phyloP scores from a whole-genome alignment of 2,888 invertebrate genomes.

The Eulithis prunata region DNA sequence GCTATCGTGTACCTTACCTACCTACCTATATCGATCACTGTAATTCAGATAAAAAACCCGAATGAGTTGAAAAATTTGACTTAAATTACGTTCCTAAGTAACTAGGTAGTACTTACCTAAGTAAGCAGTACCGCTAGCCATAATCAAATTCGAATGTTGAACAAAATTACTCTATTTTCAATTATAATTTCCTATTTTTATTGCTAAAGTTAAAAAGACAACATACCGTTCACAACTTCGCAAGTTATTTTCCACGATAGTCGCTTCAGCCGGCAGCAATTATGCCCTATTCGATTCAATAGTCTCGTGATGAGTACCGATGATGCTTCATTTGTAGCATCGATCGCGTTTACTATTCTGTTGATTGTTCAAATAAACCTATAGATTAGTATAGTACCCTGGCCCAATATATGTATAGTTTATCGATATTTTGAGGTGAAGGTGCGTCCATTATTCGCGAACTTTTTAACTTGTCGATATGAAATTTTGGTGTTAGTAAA shows the following conservation, averaged over 20 bases:
- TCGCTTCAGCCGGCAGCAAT: conserved; percentile 45
- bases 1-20: not conserved
- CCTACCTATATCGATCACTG: not conserved
- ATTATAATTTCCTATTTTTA: no score
- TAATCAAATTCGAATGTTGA: no score
- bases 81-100: no score
- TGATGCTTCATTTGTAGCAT: conserved; percentile 54
- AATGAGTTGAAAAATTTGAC: no score
- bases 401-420: no score
- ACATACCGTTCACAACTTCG: conserved; percentile 2
- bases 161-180: no score
- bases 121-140: no score
- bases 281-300: conserved; percentile 63
- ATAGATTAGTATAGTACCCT: not conserved
- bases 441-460: not conserved
- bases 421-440: not conserved
- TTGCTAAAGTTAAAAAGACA: not conserved
- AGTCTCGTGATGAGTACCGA: conserved; percentile 60
- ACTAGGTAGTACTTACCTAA: no score
- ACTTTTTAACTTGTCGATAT: no score
- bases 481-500: no score
- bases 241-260: conserved; percentile 28
- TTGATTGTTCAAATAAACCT: not conserved
- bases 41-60: no score
- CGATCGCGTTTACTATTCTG: conserved; percentile 37